Conservation (phyloP, 2,797 vertebrate species). For the Labroides dimidiatus region DNA sequence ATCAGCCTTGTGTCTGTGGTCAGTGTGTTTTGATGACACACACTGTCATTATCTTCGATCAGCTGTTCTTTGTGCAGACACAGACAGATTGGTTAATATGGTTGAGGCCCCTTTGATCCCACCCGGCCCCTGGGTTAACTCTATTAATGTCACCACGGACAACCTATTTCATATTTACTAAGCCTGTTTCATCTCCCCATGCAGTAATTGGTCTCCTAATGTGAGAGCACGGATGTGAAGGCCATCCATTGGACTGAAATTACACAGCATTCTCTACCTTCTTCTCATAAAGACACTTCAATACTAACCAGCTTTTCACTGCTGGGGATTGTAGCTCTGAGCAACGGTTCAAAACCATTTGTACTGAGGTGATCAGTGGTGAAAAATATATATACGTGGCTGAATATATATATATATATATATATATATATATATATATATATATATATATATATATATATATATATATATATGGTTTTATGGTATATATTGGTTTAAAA, state of each 20-base stretch:
- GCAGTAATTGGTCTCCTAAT: slow-evolving; percentile 82
- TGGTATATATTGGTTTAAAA: no score
- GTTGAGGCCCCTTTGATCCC: slow-evolving; percentile 75
- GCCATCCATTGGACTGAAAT: slow-evolving; percentile 80
- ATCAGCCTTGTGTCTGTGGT: slow-evolving; percentile 55
- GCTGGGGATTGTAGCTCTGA: slow-evolving; percentile 78
- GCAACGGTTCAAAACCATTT: slow-evolving; percentile 71
- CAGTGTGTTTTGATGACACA: slow-evolving; percentile 69
- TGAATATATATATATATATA: no score
- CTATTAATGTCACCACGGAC: slow-evolving; percentile 82
- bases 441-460: no score
- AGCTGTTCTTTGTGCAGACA: slow-evolving; percentile 69
- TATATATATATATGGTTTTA: not conserved
- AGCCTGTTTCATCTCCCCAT: slow-evolving; percentile 74
- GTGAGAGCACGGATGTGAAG: slow-evolving; percentile 74
- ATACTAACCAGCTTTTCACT: slow-evolving; percentile 85
- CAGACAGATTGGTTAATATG: slow-evolving; percentile 83
- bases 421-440: no score
- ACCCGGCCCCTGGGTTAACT: slow-evolving; percentile 78
- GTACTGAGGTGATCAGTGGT: slow-evolving; percentile 65
- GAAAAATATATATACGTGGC: no score
- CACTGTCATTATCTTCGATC: slow-evolving; percentile 68
- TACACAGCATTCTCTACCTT: slow-evolving; percentile 62
- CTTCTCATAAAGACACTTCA: slow-evolving; percentile 86
- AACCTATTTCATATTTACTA: slow-evolving; percentile 83